phyloP scores from a whole-genome alignment of 2,113 vertebrate genomes.

The Ondatra zibethicus region DNA sequence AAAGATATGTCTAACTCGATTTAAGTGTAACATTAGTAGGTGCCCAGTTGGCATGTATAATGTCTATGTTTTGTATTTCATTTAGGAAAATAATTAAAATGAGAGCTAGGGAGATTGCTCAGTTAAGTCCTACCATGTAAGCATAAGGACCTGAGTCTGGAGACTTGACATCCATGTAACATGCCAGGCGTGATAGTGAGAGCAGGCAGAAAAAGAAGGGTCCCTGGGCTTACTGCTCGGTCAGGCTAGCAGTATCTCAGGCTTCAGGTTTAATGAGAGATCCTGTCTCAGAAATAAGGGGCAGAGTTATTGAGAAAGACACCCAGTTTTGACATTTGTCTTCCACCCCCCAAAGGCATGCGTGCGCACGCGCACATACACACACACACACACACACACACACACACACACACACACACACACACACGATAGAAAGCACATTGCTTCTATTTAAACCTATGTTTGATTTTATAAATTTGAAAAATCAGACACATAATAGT shows the following conservation, averaged over 20 bases:
- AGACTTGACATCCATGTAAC: too few relatives aligned
- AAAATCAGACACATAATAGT: conserved; percentile 3
- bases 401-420: background rate
- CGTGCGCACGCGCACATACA: background rate
- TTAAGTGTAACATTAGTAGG: background rate
- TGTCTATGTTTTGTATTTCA: background rate
- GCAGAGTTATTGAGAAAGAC: background rate
- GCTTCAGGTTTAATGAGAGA: background rate
- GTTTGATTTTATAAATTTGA: conserved; percentile 41
- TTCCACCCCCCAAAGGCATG: background rate
- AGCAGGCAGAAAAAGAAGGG: too few relatives aligned
- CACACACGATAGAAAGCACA: background rate
- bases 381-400: background rate
- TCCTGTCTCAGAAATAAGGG: background rate
- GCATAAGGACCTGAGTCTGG: background rate
- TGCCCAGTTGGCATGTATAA: background rate
- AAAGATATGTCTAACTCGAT: background rate
- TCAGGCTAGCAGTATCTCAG: background rate
- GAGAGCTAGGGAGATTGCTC: background rate
- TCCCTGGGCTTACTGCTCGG: background rate
- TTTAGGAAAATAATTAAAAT: background rate
- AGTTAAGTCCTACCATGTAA: background rate
- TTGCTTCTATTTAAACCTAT: conserved; percentile 19
- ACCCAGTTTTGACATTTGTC: background rate
- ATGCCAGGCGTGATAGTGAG: background rate